Percentiles rank a stretch among this genome's conserved stretches.
phyloP scores from a whole-genome alignment of 2,113 vertebrate species.

The Seriola rivoliana region DNA sequence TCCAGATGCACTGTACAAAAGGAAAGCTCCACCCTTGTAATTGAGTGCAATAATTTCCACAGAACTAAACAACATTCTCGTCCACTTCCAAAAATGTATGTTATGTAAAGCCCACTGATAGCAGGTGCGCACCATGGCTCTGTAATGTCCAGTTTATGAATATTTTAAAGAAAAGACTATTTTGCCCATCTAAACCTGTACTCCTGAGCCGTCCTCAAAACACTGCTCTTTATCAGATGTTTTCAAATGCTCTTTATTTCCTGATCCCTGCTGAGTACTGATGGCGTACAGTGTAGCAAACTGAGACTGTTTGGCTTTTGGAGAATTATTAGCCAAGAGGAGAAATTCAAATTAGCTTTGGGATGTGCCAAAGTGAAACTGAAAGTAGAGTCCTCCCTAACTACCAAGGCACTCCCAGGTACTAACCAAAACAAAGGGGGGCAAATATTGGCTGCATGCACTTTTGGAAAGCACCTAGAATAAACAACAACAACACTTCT shows the following conservation, averaged over 20 bases:
- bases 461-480: slow-evolving; percentile 13
- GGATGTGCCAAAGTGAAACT: slow-evolving; percentile 26
- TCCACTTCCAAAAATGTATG: not conserved
- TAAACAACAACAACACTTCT: too few relatives aligned
- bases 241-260: too few relatives aligned
- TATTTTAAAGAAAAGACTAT: too few relatives aligned
- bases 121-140: not conserved
- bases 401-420: rapidly evolving
- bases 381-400: not conserved
- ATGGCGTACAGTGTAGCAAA: too few relatives aligned
- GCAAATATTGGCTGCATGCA: not conserved
- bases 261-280: too few relatives aligned
- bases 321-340: too few relatives aligned
- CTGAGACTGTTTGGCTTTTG: too few relatives aligned
- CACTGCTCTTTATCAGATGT: too few relatives aligned
- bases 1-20: not conserved
- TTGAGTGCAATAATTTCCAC: not conserved
- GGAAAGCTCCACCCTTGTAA: not conserved
- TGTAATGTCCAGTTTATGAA: not conserved
- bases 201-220: too few relatives aligned
- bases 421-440: not conserved
- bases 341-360: too few relatives aligned
- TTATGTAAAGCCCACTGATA: not conserved
- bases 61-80: not conserved
- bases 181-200: too few relatives aligned